Percentiles rank a stretch among this genome's conserved stretches.
phyloP scores from a whole-genome alignment of 2,888 invertebrate genomes.

The Volucella bombylans region DNA sequence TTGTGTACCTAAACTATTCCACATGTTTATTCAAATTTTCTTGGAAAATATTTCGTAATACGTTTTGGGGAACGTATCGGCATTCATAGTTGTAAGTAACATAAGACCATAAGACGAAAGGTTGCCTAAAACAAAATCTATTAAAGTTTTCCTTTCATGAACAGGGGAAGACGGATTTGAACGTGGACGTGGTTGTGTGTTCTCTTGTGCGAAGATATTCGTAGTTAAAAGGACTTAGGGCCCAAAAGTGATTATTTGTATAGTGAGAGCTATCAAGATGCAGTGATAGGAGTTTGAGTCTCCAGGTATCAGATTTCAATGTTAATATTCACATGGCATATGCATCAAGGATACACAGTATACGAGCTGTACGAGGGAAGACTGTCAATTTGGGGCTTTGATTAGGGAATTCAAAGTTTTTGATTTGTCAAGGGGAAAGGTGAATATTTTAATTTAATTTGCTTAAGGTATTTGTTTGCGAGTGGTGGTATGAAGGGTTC shows the following conservation, averaged over 20 bases:
- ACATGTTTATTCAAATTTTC: conserved; percentile 70
- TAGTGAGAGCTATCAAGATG: conserved; percentile 55
- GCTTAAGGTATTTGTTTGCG: not conserved
- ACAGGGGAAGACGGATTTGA: not conserved
- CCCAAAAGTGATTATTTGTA: conserved; percentile 65
- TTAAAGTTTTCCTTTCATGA: conserved; percentile 67
- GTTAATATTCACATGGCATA: conserved; percentile 59
- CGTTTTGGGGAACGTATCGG: conserved; percentile 10
- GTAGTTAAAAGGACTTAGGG: conserved; percentile 50
- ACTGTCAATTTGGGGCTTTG: conserved; percentile 59
- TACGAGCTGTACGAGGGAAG: not conserved
- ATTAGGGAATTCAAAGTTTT: conserved; percentile 55
- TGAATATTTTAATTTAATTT: conserved; percentile 62
- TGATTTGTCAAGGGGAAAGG: conserved; percentile 48
- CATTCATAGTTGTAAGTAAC: too few relatives aligned
- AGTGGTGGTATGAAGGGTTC: not conserved
- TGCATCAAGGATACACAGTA: not conserved
- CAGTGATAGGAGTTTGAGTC: conserved; percentile 19
- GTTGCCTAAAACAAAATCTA: conserved; percentile 68
- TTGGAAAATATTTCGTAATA: conserved; percentile 69
- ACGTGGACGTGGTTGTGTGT: not conserved
- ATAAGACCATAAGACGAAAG: not conserved
- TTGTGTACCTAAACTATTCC: conserved; percentile 54
- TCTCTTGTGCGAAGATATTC: not conserved
- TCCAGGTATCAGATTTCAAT: conserved; percentile 62